These are phyloP conservation scores for Galeopterus variegatus DNA, from an alignment of 2,113 vertebrate genomes.

Conservation along the genomic window DNA sequence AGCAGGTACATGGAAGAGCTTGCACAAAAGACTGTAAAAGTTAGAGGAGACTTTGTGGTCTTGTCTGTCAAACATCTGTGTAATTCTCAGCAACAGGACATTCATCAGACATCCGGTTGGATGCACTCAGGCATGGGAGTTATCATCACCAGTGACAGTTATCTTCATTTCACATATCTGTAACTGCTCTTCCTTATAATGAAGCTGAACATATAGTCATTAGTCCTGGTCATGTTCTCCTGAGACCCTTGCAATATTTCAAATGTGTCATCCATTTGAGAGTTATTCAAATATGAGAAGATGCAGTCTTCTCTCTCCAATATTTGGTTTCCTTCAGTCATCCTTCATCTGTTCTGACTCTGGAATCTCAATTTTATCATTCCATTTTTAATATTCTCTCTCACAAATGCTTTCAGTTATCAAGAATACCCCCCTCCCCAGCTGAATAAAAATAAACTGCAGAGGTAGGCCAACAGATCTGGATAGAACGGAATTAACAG, in stretches of 20 bases:
- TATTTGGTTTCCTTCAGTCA: background rate
- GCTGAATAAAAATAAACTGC: background rate
- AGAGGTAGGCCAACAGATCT: background rate
- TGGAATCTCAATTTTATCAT: background rate
- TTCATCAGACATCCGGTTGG: background rate
- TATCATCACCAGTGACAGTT: background rate
- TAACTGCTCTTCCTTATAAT: constrained; percentile 39
- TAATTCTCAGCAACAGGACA: background rate
- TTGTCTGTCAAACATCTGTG: background rate
- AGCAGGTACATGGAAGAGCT: background rate
- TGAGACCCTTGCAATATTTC: background rate
- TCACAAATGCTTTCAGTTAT: background rate
- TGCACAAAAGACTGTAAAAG: background rate
- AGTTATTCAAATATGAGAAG: background rate
- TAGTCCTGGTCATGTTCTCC: background rate
- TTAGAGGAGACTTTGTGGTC: background rate
- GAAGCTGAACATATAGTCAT: constrained; percentile 7
- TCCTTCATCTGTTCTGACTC: background rate
- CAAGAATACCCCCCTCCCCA: background rate
- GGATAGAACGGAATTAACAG: background rate
- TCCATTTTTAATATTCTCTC: background rate
- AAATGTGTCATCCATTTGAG: constrained; percentile 29
- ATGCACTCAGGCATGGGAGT: background rate
- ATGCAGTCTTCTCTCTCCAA: background rate
- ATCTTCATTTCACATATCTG: constrained; percentile 46